Evolutionary conservation across 2,888 invertebrate species (phyloP).

Genomic region (Acleris sparsana): DNA sequence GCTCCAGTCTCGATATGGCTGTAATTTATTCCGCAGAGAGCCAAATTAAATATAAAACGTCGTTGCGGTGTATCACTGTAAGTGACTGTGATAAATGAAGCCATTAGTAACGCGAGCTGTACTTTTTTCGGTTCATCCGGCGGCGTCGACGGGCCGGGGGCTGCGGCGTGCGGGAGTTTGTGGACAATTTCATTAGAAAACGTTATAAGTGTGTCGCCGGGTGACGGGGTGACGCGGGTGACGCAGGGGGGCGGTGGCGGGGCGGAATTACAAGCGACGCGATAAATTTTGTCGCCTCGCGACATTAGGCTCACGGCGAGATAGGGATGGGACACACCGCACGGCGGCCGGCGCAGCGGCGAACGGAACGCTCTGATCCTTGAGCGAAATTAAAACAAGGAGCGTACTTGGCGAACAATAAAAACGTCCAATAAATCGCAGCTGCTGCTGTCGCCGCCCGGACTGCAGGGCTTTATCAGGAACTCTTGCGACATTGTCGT

Average conservation of each 20-base stretch:
- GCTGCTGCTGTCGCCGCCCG: constrained; percentile 61
- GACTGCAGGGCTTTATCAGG: constrained; percentile 66
- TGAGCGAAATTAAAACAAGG: constrained; percentile 77
- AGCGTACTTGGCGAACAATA: constrained; percentile 75
- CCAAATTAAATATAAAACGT: constrained; percentile 83
- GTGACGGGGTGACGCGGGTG: constrained; percentile 72
- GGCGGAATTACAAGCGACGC: constrained; percentile 78
- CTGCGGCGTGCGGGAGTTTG: constrained; percentile 75
- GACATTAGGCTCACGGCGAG: constrained; percentile 73
- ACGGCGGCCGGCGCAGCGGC: constrained; percentile 47
- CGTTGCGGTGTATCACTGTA: constrained; percentile 83
- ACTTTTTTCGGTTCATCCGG: constrained; percentile 83
- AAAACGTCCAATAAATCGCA: constrained; percentile 75
- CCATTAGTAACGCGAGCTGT: constrained; percentile 83
- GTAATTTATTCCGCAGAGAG: constrained; percentile 80
- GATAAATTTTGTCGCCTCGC: constrained; percentile 81
- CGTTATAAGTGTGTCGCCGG: constrained; percentile 79
- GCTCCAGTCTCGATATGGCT: constrained; percentile 73
- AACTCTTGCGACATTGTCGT: constrained; percentile 63
- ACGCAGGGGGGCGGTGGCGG: constrained; percentile 58
- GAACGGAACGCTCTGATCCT: constrained; percentile 68
- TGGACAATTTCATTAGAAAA: constrained; percentile 84
- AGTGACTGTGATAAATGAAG: constrained; percentile 84
- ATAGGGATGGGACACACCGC: constrained; percentile 53
- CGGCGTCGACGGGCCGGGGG: constrained; percentile 74